Percentiles rank a stretch among this genome's conserved stretches.
Evolutionary conservation across 2,113 vertebrate species (phyloP).

Genomic region (Psammodynastes pulverulentus): DNA sequence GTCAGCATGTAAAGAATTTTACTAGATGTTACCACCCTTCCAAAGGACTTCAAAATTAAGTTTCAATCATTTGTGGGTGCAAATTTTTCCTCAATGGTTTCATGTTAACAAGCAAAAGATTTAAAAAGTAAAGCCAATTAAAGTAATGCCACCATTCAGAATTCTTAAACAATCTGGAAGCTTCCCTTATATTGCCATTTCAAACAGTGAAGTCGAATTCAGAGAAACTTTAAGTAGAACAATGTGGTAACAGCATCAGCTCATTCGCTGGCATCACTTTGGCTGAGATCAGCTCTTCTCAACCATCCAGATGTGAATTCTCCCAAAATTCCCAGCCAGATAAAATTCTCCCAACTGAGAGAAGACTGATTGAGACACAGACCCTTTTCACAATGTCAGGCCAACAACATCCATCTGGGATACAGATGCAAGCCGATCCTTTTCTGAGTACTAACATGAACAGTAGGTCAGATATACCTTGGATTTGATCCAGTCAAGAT

Average conservation of each 20-base stretch:
- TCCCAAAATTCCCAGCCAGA: neutral
- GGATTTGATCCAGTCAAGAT: neutral
- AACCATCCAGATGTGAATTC: neutral
- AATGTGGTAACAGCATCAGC: neutral
- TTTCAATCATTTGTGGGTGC: neutral
- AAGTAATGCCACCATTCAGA: neutral
- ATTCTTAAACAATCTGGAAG: neutral
- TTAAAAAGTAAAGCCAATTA: neutral
- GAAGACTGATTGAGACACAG: neutral
- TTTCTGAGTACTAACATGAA: neutral
- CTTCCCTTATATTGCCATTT: neutral
- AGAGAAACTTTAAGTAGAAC: neutral
- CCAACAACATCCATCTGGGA: slow-evolving; percentile 6
- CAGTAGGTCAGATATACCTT: neutral
- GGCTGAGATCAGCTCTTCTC: neutral
- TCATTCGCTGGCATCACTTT: neutral
- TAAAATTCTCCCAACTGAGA: neutral
- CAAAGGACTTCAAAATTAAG: neutral
- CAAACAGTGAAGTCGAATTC: neutral
- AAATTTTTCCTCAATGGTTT: neutral
- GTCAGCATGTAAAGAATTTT: neutral
- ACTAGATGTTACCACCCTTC: neutral
- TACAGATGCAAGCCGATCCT: slow-evolving; percentile 3
- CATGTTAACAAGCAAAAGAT: neutral
- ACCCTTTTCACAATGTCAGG: neutral